Conservation (phyloP, 2,797 vertebrate species). For the Protosalanx chinensis region DNA sequence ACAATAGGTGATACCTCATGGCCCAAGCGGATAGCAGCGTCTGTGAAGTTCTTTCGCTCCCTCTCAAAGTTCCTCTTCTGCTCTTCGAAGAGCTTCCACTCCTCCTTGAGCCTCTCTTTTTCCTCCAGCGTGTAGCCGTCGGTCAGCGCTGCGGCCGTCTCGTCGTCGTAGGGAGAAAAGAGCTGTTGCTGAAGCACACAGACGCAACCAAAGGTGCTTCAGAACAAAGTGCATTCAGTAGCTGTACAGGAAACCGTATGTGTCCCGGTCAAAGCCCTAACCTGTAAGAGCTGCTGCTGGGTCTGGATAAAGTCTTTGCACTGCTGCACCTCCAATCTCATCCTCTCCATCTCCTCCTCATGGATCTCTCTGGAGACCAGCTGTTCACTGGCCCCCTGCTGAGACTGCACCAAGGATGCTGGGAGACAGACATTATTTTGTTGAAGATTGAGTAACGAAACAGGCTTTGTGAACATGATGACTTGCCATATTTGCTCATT, state of each 20-base stretch:
- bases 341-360: constrained; percentile 84
- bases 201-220: constrained; percentile 9
- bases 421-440: constrained; percentile 9
- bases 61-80: constrained; percentile 95
- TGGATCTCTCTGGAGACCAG: constrained; percentile 84
- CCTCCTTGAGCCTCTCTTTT: constrained; percentile 93
- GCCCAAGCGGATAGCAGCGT: constrained; percentile 93
- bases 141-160: constrained; percentile 85
- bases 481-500: neutral
- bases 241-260: neutral
- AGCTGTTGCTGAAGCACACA: constrained; percentile 82
- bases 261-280: constrained; percentile 45
- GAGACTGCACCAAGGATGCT: constrained; percentile 81
- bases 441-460: neutral
- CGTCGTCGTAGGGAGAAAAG: constrained; percentile 85
- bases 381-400: constrained; percentile 71
- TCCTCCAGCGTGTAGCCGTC: constrained; percentile 96
- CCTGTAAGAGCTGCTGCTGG: constrained; percentile 93
- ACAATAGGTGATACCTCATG: constrained; percentile 77
- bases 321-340: constrained; percentile 88
- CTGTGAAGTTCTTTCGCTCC: constrained; percentile 93
- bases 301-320: constrained; percentile 94
- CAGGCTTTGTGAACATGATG: neutral
- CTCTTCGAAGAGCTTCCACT: constrained; percentile 91
- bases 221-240: neutral